Evolutionary conservation across 2,888 invertebrate species (phyloP), one percentile per base, ranked within the genome.

Genomic region (Eulithis prunata): DNA sequence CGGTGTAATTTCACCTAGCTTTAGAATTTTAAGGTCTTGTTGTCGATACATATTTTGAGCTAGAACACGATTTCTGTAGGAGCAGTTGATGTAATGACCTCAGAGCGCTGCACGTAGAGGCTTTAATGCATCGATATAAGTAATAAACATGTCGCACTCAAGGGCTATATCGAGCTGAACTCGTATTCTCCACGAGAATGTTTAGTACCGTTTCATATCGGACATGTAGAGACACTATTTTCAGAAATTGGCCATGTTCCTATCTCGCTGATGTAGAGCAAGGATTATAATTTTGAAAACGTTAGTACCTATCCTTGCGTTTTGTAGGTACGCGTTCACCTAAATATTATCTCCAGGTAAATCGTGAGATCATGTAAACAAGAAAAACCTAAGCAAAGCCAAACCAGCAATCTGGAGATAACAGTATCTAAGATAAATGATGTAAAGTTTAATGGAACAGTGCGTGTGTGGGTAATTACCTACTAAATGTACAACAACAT

Each of bases 21-120:
- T 60, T 62, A 62, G 62, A 64, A 64, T 67, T 68, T 68, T 64
- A 68, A 64, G 51, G 51, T 68, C 62, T 64, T 45, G 60, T 60
- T 60, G 62, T 66, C 64, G 62, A 69, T 67, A 64, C 55, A 67
- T 64, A 67, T 67, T 75, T 73, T 74, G 74, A 81, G 75, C 72
- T 73, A 72, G 72, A 75, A 75, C 75, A 78, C 77, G 77, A 77
- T 80, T 76, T 76, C 75, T 69, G 71, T 75, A 74, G 66, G 71
- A 75, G 70, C 71, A 73, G 76, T 77, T 74, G 78, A 75, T 74
- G 77, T 81, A 82, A 83, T 80, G 75, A 72, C 70, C 68, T 68
- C 47, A 64, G 78, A 75, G 64, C 72, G 71, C 69, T 71, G 72
- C 72, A 75, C 74, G 77, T 69, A 69, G 68, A 64, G 66, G 67